These are phyloP conservation scores for Orthosia incerta DNA, from an alignment of 2,888 invertebrate species.

Conservation along the genomic window DNA sequence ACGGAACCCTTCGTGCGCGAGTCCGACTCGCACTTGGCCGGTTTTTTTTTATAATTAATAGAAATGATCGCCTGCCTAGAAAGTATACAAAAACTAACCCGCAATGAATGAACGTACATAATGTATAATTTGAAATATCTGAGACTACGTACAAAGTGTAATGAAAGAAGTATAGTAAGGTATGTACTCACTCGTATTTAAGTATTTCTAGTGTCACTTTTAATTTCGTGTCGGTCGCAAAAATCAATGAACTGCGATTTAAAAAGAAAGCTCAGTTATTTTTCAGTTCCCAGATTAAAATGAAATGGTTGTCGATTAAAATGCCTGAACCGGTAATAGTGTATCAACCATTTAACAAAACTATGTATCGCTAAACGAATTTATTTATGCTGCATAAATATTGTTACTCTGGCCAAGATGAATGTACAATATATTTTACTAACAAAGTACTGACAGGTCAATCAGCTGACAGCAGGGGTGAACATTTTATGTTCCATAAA, in stretches of 20 bases:
- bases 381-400: constrained; percentile 19
- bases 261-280: not conserved
- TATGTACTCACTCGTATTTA: not conserved
- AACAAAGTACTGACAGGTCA: too few relatives aligned
- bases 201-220: not conserved
- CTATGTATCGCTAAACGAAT: constrained; percentile 21
- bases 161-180: not conserved
- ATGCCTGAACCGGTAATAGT: too few relatives aligned
- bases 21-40: too few relatives aligned
- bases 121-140: not conserved
- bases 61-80: too few relatives aligned
- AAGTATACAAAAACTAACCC: not conserved
- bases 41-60: not conserved
- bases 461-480: too few relatives aligned
- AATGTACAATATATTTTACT: too few relatives aligned
- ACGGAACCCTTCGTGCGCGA: too few relatives aligned
- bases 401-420: not conserved
- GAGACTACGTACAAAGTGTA: not conserved
- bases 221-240: not conserved
- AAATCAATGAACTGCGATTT: not conserved
- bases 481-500: too few relatives aligned
- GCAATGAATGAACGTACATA: not conserved
- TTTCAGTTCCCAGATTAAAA: not conserved
- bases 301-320: too few relatives aligned
- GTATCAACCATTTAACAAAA: not conserved